Conservation (phyloP, 2,888 invertebrate species). For the Bruchidius siliquastri region DNA sequence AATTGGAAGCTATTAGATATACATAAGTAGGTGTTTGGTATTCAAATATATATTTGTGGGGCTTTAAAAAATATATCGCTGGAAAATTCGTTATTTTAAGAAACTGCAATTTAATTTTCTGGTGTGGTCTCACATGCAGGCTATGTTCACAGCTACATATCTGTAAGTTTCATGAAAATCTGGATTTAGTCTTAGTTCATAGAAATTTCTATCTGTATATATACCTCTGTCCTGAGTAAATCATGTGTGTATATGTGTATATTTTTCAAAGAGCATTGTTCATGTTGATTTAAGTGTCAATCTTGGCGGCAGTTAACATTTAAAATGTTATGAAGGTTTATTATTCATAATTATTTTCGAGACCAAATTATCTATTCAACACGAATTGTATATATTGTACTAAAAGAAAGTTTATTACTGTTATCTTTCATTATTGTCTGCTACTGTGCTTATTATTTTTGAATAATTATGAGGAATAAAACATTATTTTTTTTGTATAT, state of each 20-base stretch:
- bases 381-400: conserved; percentile 13
- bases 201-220: neutral
- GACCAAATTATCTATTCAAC: neutral
- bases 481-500: conserved; percentile 7
- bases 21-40: too few species aligned
- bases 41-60: too few species aligned
- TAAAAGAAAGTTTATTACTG: conserved; percentile 8
- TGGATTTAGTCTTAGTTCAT: too few species aligned
- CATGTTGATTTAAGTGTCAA: neutral
- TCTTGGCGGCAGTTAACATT: neutral
- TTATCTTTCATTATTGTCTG: conserved; percentile 6
- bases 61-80: too few species aligned
- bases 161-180: too few species aligned
- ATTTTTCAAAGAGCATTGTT: neutral
- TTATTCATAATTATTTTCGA: neutral
- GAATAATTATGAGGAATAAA: conserved; percentile 2
- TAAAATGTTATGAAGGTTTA: neutral
- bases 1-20: too few species aligned
- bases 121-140: neutral
- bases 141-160: neutral
- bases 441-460: conserved; percentile 4
- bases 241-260: neutral
- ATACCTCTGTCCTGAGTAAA: neutral
- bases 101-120: too few species aligned
- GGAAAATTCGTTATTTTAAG: too few species aligned